Conservation (phyloP, 2,888 invertebrate genomes). For the Drosophila fungiperda region DNA sequence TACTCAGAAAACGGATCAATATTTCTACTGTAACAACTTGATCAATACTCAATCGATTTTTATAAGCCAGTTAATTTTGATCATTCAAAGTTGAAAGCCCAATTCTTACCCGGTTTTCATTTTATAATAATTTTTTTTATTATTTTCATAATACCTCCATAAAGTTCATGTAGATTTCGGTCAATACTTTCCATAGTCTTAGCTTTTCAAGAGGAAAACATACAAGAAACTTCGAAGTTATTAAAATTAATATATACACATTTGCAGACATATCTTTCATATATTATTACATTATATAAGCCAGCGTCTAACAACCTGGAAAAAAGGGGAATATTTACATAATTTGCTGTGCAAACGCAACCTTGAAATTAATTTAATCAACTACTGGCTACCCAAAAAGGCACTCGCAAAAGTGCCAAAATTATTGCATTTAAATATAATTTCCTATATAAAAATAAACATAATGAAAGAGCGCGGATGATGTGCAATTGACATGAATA, state of each 20-base stretch:
- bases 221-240: not conserved
- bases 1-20: not conserved
- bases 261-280: not conserved
- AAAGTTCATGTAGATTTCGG: not conserved
- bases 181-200: not conserved
- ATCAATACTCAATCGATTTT: not conserved
- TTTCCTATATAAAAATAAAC: constrained; percentile 71
- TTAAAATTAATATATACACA: not conserved
- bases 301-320: not conserved
- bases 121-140: not conserved
- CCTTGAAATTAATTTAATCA: constrained; percentile 41
- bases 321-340: not conserved
- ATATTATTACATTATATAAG: not conserved
- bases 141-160: not conserved
- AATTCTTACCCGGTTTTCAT: not conserved
- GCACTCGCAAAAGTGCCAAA: constrained; percentile 19
- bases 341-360: constrained; percentile 3
- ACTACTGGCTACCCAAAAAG: constrained; percentile 9
- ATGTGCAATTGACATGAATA: constrained; percentile 76
- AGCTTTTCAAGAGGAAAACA: no score
- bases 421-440: constrained; percentile 76
- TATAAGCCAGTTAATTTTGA: not conserved
- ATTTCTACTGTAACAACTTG: not conserved
- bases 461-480: constrained; percentile 70
- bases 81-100: not conserved